A percentile compares a stretch with the other conserved stretches of the same genome.
Evolutionary conservation across 2,113 vertebrate species (phyloP).

Genomic region (Elaphurus davidianus): DNA sequence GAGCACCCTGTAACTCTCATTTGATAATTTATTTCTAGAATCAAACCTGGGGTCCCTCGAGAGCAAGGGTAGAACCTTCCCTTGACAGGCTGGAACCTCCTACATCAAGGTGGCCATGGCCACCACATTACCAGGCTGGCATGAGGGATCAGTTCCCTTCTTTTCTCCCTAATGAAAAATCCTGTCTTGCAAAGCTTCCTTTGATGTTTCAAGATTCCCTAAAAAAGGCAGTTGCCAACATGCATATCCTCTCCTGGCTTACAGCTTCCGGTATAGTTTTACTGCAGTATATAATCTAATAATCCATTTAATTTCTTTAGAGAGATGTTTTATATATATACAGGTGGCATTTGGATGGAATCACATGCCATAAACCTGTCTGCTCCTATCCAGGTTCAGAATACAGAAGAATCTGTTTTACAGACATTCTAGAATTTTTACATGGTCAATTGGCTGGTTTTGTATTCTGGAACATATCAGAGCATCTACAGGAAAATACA

Average conservation of each 20-base stretch:
- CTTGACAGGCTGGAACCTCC: neutral
- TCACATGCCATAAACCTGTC: slow-evolving; percentile 75
- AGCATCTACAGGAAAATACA: slow-evolving; percentile 67
- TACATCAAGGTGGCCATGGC: rapidly evolving
- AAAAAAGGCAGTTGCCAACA: neutral
- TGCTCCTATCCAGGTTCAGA: slow-evolving; percentile 69
- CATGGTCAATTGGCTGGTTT: slow-evolving; percentile 71
- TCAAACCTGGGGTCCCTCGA: neutral
- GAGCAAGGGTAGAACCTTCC: neutral
- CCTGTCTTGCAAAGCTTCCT: neutral
- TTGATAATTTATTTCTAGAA: neutral
- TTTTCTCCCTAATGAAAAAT: neutral
- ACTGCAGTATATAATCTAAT: slow-evolving; percentile 69
- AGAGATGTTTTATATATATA: slow-evolving; percentile 67
- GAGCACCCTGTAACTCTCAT: neutral
- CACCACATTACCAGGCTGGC: neutral
- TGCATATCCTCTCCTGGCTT: neutral
- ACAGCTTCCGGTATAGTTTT: slow-evolving; percentile 25
- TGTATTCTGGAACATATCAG: slow-evolving; percentile 72
- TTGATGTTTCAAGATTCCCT: neutral
- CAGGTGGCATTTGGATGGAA: slow-evolving; percentile 71
- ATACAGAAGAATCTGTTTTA: slow-evolving; percentile 77
- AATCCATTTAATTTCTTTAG: slow-evolving; percentile 72
- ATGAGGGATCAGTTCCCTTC: neutral
- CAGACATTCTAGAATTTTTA: slow-evolving; percentile 74